Percentiles rank a stretch among this genome's conserved stretches.
phyloP scores from a whole-genome alignment of 2,888 invertebrate species.

The Odiellus spinosus region DNA sequence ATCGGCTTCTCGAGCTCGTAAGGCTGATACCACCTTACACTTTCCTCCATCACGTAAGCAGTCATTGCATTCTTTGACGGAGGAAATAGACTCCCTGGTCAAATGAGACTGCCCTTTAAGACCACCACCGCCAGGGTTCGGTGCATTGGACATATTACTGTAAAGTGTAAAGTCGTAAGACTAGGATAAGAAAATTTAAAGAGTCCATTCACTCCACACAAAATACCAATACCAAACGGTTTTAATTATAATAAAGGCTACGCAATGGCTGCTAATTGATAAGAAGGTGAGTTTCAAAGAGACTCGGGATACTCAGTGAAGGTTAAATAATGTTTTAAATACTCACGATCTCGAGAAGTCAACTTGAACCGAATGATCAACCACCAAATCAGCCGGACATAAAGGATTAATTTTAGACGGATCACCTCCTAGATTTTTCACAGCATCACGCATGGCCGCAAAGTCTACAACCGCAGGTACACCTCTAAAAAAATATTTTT shows the following conservation, averaged over 20 bases:
- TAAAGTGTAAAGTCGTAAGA: constrained; percentile 2
- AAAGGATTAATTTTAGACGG: constrained; percentile 89
- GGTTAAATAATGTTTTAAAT: too few relatives aligned
- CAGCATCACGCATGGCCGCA: constrained; percentile 95
- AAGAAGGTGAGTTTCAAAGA: too few relatives aligned
- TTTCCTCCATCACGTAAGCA: constrained; percentile 1
- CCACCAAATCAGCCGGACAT: constrained; percentile 92
- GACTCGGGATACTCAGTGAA: too few relatives aligned
- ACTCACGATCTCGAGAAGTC: constrained; percentile 54
- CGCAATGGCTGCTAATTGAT: too few relatives aligned
- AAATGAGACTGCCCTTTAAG: not conserved
- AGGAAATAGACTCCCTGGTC: too few relatives aligned
- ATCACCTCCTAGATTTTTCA: constrained; percentile 66
- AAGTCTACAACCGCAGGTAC: constrained; percentile 98
- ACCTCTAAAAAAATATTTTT: constrained; percentile 46
- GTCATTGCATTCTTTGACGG: constrained; percentile 2
- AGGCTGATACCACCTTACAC: constrained; percentile 5
- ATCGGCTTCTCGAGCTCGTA: constrained; percentile 4
- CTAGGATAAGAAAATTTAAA: too few relatives aligned
- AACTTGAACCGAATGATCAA: constrained; percentile 96
- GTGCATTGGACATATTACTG: constrained; percentile 21
- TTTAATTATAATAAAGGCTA: too few relatives aligned
- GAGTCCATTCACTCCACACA: too few relatives aligned
- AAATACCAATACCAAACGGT: too few relatives aligned
- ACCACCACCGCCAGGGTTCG: constrained; percentile 30